Conservation (phyloP, 2,888 invertebrate genomes). For the Zelleria hepariella region DNA sequence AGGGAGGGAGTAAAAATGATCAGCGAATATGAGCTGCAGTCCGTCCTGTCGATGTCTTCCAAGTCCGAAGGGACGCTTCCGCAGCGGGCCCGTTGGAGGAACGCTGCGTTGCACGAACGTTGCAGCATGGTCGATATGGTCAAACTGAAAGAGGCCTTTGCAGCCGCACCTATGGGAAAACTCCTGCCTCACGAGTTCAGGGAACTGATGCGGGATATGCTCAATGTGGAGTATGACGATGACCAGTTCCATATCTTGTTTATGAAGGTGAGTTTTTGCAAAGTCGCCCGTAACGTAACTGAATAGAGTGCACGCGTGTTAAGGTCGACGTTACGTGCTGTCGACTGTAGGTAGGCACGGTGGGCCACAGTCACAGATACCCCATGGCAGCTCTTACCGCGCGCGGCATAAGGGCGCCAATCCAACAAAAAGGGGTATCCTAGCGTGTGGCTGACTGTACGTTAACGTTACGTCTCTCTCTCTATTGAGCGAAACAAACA, state of each 20-base stretch:
- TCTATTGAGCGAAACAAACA: too few species aligned
- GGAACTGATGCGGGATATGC: conserved; percentile 43
- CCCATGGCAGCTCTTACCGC: too few species aligned
- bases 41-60: conserved; percentile 35
- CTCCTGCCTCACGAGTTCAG: conserved; percentile 54
- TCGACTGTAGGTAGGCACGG: too few species aligned
- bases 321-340: background rate
- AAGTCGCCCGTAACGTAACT: too few species aligned
- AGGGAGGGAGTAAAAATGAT: background rate
- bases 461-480: too few species aligned
- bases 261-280: conserved; percentile 63
- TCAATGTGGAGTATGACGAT: conserved; percentile 66
- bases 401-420: too few species aligned
- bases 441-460: too few species aligned
- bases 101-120: conserved; percentile 48
- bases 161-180: conserved; percentile 44
- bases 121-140: conserved; percentile 56
- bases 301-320: background rate
- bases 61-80: conserved; percentile 42
- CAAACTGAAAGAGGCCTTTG: conserved; percentile 59
- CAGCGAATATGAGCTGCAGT: conserved; percentile 43
- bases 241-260: conserved; percentile 75
- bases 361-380: too few species aligned
- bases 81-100: conserved; percentile 31
- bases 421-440: too few species aligned